These are phyloP conservation scores for Lithosia quadra DNA, from an alignment of 2,888 invertebrate genomes.

Conservation along the genomic window DNA sequence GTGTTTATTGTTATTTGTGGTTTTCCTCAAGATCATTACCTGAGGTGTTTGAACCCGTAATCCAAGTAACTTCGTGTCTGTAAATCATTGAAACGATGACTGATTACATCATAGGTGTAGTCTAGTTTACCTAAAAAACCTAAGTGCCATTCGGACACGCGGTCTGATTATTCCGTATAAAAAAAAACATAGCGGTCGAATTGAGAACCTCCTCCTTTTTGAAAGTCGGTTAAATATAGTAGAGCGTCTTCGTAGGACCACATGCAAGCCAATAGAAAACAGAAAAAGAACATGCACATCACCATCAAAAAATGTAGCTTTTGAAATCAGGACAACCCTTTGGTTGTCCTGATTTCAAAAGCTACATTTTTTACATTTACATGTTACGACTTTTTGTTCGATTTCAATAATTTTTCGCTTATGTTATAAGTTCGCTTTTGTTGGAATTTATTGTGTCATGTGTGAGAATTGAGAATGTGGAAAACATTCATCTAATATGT, in stretches of 20 bases:
- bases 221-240: no score
- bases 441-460: neutral
- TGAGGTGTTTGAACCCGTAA: neutral
- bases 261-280: no score
- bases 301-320: no score
- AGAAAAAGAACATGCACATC: no score
- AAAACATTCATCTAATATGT: neutral
- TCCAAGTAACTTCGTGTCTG: no score
- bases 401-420: neutral
- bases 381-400: no score
- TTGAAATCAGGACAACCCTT: no score
- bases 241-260: no score
- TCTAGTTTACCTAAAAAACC: neutral
- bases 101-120: neutral
- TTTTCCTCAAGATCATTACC: neutral
- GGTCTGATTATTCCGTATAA: neutral
- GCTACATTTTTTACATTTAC: no score
- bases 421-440: neutral
- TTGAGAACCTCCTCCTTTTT: no score
- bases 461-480: constrained; percentile 2
- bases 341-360: no score
- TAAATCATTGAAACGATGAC: neutral
- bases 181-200: no score
- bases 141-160: neutral
- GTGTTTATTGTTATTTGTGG: neutral